Evolutionary conservation across 2,888 invertebrate species (phyloP).

Genomic region (Machimus rusticus): DNA sequence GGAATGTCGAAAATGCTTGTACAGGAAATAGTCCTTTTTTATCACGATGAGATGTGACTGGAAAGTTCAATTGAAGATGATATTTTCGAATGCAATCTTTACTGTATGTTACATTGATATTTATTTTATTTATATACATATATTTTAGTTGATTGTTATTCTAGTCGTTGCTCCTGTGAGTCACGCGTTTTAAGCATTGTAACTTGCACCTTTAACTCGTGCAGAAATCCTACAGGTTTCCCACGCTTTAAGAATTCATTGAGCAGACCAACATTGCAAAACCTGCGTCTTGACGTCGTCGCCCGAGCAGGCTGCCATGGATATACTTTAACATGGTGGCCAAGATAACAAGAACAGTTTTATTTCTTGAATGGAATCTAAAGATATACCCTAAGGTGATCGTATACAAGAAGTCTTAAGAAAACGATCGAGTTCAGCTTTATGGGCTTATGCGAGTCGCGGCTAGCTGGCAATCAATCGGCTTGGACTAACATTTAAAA

Average conservation of each 20-base stretch:
- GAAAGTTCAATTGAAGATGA: neutral
- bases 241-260: slow-evolving; percentile 18
- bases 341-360: neutral
- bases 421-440: neutral
- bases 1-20: neutral
- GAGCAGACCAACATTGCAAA: neutral
- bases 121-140: neutral
- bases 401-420: neutral
- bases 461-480: slow-evolving; percentile 9
- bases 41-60: neutral
- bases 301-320: neutral
- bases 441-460: neutral
- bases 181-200: neutral
- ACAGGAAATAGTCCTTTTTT: neutral
- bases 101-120: neutral
- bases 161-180: neutral
- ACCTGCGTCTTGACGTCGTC: neutral
- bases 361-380: slow-evolving; percentile 1
- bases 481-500: neutral
- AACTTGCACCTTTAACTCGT: neutral
- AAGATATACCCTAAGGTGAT: neutral
- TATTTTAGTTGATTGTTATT: neutral
- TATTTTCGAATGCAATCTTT: neutral
- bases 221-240: neutral
- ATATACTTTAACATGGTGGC: neutral